Percentiles rank a stretch among this genome's conserved stretches.
Evolutionary conservation across 2,888 invertebrate species (phyloP).

Genomic region (Nomada ruficornis): DNA sequence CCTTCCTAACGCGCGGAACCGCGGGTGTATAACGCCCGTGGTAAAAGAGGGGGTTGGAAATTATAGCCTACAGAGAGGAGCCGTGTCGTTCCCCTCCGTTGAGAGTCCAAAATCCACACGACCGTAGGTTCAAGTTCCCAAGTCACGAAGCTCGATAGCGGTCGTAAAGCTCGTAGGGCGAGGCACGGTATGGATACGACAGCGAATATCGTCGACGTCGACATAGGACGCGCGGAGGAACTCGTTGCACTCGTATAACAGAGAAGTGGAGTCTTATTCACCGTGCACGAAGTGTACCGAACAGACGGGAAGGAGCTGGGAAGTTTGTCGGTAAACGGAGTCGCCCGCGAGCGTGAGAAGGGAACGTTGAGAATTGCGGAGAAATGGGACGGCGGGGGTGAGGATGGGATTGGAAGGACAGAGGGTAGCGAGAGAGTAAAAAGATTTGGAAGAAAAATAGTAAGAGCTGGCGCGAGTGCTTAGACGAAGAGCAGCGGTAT

Average conservation of each 20-base stretch:
- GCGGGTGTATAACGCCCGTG: constrained; percentile 38
- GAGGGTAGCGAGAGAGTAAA: neutral
- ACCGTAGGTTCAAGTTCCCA: constrained; percentile 59
- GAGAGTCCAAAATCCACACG: constrained; percentile 66
- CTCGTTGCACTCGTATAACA: constrained; percentile 43
- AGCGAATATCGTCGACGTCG: constrained; percentile 65
- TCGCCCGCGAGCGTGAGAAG: constrained; percentile 32
- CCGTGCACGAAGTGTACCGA: constrained; percentile 39
- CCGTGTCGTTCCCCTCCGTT: constrained; percentile 54
- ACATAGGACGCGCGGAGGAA: constrained; percentile 55
- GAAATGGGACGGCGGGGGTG: neutral
- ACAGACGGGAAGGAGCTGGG: constrained; percentile 30
- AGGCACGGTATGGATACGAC: constrained; percentile 65
- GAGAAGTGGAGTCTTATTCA: constrained; percentile 32
- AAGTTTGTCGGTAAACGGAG: constrained; percentile 63
- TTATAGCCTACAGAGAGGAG: constrained; percentile 54
- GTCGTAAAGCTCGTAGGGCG: constrained; percentile 62
- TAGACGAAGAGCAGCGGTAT: neutral
- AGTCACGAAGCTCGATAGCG: constrained; percentile 69
- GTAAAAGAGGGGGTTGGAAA: constrained; percentile 30
- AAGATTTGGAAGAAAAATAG: neutral
- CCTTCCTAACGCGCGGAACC: constrained; percentile 44
- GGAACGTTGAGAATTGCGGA: constrained; percentile 31
- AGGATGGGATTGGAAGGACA: too few species aligned
- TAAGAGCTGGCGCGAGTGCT: neutral